Percentiles rank a stretch among this genome's conserved stretches.
These are phyloP conservation scores for Eurystomus glaucurus DNA, from an alignment of 2,797 vertebrate species.

Conservation along the genomic window DNA sequence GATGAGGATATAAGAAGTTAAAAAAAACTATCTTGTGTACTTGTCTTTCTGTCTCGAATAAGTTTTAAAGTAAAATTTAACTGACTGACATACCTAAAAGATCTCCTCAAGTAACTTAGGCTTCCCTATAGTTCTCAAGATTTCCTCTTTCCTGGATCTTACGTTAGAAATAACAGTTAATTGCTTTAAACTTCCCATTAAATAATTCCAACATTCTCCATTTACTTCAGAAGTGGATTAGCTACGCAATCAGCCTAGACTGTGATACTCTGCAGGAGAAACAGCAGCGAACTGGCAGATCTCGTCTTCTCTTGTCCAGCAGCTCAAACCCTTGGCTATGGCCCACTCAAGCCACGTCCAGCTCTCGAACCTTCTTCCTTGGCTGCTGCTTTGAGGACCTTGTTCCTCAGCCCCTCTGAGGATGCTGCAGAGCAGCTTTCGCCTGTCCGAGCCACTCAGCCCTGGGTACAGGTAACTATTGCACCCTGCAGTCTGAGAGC, in stretches of 20 bases:
- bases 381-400: accelerated
- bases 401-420: accelerated
- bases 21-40: accelerated
- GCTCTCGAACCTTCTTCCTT: accelerated
- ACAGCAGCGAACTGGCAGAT: no score
- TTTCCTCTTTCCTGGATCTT: neutral
- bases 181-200: accelerated
- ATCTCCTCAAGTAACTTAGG: neutral
- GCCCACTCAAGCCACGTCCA: neutral
- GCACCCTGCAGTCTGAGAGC: neutral
- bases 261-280: neutral
- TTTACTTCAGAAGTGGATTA: accelerated
- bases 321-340: accelerated
- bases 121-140: neutral
- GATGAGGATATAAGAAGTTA: no score
- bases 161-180: accelerated
- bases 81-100: neutral
- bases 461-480: no score
- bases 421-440: neutral
- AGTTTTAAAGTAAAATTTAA: neutral
- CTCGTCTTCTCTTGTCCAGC: neutral
- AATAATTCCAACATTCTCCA: neutral
- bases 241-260: accelerated
- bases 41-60: neutral
- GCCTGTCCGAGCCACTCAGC: accelerated